Percentiles rank a stretch among this genome's conserved stretches.
Conservation (phyloP, 2,888 invertebrate species). For the Ypsolopha sequella region DNA sequence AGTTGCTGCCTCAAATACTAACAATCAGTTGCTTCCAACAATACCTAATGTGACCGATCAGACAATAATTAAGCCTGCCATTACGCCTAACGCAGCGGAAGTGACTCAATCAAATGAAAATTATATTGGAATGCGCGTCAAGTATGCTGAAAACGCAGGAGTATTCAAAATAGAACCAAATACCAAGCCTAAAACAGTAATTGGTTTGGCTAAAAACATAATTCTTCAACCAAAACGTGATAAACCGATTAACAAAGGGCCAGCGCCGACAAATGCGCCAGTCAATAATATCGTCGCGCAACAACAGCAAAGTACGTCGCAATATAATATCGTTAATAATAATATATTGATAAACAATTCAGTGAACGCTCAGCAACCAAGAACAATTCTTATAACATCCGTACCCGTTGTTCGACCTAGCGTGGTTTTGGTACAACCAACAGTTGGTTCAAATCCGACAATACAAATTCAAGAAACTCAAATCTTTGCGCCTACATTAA, state of each 20-base stretch:
- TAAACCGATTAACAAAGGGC: background rate
- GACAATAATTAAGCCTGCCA: too few species aligned
- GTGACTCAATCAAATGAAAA: background rate
- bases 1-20: background rate
- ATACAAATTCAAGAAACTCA: background rate
- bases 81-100: background rate
- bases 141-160: too few species aligned
- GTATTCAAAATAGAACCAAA: background rate
- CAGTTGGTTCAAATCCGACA: too few species aligned
- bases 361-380: background rate
- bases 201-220: background rate
- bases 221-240: background rate
- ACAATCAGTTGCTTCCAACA: background rate
- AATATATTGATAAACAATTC: background rate
- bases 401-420: background rate
- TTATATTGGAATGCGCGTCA: background rate
- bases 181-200: background rate
- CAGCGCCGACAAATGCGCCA: background rate
- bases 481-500: conserved; percentile 9
- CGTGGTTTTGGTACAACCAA: background rate
- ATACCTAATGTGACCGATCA: too few species aligned
- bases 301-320: background rate
- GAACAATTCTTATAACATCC: background rate
- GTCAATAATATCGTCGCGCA: background rate
- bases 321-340: background rate